Conservation (phyloP, 2,797 vertebrate genomes). For the Intellagama lesueurii region DNA sequence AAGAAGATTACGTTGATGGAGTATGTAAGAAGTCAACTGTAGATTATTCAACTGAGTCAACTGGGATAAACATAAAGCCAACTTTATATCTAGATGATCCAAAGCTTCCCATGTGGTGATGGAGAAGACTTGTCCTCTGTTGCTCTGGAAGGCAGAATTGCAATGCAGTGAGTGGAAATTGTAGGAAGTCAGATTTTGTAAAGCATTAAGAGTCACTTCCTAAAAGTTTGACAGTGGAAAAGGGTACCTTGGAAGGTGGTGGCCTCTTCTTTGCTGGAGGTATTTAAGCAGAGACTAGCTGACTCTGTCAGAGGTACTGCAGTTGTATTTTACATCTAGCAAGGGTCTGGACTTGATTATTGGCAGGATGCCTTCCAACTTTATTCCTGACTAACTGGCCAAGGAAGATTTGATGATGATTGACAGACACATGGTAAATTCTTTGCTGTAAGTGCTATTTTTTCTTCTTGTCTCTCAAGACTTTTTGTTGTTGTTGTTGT, state of each 20-base stretch:
- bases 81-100: neutral
- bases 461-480: neutral
- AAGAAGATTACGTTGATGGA: neutral
- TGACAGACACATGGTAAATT: neutral
- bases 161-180: neutral
- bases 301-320: neutral
- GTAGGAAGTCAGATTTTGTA: neutral
- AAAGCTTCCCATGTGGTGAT: neutral
- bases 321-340: neutral
- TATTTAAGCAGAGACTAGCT: neutral
- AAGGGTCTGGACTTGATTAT: neutral
- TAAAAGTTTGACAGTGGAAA: neutral
- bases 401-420: neutral
- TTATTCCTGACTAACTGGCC: neutral
- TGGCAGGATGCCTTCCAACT: neutral
- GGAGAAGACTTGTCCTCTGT: neutral
- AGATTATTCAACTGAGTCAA: conserved; percentile 40
- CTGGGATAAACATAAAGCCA: neutral
- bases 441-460: neutral
- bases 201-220: neutral
- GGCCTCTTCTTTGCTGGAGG: neutral
- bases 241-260: neutral
- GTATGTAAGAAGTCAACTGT: conserved; percentile 24
- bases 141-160: neutral
- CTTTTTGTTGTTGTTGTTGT: neutral